These are phyloP conservation scores for Ophraella communa DNA, from an alignment of 2,888 invertebrate genomes.

Conservation along the genomic window DNA sequence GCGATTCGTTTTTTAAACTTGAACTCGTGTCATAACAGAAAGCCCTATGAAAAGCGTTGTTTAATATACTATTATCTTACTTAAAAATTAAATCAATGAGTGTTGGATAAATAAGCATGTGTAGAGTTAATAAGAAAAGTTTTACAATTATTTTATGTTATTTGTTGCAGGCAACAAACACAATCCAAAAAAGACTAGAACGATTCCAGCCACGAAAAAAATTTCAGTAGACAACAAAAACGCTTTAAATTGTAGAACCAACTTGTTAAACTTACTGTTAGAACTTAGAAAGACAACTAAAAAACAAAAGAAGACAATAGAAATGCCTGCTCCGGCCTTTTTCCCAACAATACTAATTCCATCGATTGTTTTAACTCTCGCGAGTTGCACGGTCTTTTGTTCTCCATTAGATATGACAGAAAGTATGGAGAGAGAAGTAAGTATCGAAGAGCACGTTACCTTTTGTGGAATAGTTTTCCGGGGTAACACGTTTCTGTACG, in stretches of 20 bases:
- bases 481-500: constrained; percentile 51
- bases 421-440: constrained; percentile 54
- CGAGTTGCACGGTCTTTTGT: constrained; percentile 19
- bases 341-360: constrained; percentile 1
- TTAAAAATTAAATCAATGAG: too few relatives aligned
- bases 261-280: neutral
- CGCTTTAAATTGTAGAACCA: neutral
- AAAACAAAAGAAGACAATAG: neutral
- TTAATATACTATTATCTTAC: too few relatives aligned
- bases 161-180: too few relatives aligned
- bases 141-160: too few relatives aligned
- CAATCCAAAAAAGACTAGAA: too few relatives aligned
- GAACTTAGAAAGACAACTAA: neutral
- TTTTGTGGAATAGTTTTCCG: constrained; percentile 56
- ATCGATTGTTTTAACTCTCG: constrained; percentile 18
- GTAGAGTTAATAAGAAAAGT: too few relatives aligned
- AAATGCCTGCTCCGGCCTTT: constrained; percentile 11
- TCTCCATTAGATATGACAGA: constrained; percentile 53
- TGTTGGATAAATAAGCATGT: too few relatives aligned
- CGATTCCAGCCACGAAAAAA: neutral
- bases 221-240: neutral
- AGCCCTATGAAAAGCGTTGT: too few relatives aligned
- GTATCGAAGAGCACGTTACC: constrained; percentile 56
- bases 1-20: too few relatives aligned
- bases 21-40: too few relatives aligned